These are phyloP conservation scores for Tauraco erythrolophus DNA, from an alignment of 2,113 vertebrate species.

Conservation along the genomic window DNA sequence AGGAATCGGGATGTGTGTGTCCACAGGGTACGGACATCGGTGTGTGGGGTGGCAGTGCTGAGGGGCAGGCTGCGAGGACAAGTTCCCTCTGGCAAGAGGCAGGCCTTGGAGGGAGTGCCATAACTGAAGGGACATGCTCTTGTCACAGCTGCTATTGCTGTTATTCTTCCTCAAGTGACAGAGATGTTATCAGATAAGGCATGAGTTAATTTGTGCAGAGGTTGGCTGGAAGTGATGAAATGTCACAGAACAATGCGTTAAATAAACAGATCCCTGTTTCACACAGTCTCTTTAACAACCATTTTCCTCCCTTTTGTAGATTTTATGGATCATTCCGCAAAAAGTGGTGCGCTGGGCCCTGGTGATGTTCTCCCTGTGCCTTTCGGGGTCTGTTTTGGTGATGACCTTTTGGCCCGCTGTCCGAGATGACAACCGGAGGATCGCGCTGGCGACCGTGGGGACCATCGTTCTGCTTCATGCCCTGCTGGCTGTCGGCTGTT, in stretches of 20 bases:
- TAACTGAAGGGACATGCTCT: not conserved
- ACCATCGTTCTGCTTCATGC: slow-evolving; percentile 84
- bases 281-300: not conserved
- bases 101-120: not conserved
- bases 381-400: slow-evolving; percentile 91
- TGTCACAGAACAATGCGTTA: not conserved
- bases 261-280: not conserved
- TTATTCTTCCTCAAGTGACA: not conserved
- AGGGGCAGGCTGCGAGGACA: not conserved
- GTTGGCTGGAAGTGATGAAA: not conserved
- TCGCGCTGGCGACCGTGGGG: slow-evolving; percentile 80
- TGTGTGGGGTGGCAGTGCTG: too few species aligned
- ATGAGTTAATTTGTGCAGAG: fast-evolving
- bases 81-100: not conserved
- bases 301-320: slow-evolving; percentile 61
- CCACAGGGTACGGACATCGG: too few species aligned
- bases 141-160: not conserved
- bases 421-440: slow-evolving; percentile 87
- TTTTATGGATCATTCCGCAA: slow-evolving; percentile 90
- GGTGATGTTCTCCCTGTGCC: slow-evolving; percentile 84
- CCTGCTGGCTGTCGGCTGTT: slow-evolving; percentile 90
- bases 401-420: slow-evolving; percentile 96
- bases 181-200: not conserved
- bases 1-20: not conserved
- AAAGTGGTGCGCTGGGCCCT: slow-evolving; percentile 88